These are phyloP conservation scores for Lycophotia porphyrea DNA, from an alignment of 2,888 invertebrate genomes.

Conservation along the genomic window DNA sequence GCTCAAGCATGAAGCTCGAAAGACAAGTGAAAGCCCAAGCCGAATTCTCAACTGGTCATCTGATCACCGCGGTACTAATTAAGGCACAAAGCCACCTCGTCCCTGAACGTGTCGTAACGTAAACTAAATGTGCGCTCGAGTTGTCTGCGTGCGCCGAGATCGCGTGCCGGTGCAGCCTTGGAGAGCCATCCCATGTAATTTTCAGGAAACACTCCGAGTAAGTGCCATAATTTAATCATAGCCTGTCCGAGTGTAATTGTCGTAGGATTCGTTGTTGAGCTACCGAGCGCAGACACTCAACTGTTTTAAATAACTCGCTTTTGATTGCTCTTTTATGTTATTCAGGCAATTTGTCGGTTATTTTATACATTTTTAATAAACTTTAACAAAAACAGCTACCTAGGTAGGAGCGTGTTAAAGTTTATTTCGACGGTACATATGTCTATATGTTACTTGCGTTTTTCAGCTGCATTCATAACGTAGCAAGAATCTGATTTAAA, in stretches of 20 bases:
- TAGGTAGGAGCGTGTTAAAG: not conserved
- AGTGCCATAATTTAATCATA: slow-evolving; percentile 90
- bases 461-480: not conserved
- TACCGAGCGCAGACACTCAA: slow-evolving; percentile 78
- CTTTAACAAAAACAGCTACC: no score
- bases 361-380: not conserved
- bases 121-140: slow-evolving; percentile 66
- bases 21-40: not conserved
- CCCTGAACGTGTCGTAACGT: slow-evolving; percentile 60
- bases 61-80: not conserved
- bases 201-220: slow-evolving; percentile 89
- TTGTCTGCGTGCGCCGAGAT: slow-evolving; percentile 86
- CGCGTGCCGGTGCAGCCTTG: slow-evolving; percentile 88
- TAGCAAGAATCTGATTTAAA: not conserved
- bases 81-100: slow-evolving; percentile 10
- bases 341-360: slow-evolving; percentile 62
- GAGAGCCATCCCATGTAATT: slow-evolving; percentile 89
- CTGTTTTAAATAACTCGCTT: slow-evolving; percentile 74
- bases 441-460: not conserved
- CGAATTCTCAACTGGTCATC: not conserved
- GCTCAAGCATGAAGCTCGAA: not conserved
- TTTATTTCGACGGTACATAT: not conserved
- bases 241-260: slow-evolving; percentile 87
- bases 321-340: slow-evolving; percentile 72
- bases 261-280: slow-evolving; percentile 85